Conservation (phyloP, 92 coral and sea anemone genomes). For the Bergia sp. region DNA sequence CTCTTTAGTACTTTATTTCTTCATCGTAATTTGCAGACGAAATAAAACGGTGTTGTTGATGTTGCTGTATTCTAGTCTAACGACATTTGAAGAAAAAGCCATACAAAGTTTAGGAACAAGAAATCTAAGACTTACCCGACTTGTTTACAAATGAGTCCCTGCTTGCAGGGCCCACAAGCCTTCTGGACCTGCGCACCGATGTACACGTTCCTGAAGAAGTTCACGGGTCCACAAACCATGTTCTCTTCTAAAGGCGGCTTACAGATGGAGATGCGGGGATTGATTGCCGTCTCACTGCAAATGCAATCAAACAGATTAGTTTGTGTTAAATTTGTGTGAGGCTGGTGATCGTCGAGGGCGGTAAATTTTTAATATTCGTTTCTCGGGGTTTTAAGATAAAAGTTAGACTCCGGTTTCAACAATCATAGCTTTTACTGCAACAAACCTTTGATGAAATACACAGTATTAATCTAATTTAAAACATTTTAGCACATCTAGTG, state of each 20-base stretch:
- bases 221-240: slow-evolving; percentile 98
- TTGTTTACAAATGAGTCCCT: slow-evolving; percentile 95
- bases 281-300: slow-evolving; percentile 92
- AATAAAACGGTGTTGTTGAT: too few relatives aligned
- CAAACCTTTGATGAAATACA: not conserved
- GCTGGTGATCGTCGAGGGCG: not conserved
- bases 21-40: too few relatives aligned
- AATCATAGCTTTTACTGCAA: not conserved
- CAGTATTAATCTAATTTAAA: not conserved
- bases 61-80: too few relatives aligned
- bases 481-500: too few relatives aligned
- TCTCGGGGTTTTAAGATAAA: too few relatives aligned
- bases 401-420: not conserved
- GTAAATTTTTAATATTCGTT: too few relatives aligned
- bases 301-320: not conserved
- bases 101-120: not conserved
- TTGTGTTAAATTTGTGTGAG: not conserved
- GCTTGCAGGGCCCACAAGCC: slow-evolving; percentile 99
- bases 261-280: slow-evolving; percentile 96
- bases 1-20: too few relatives aligned
- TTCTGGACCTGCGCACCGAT: slow-evolving; percentile 99
- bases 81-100: too few relatives aligned
- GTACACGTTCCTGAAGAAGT: slow-evolving; percentile 94
- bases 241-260: slow-evolving; percentile 96
- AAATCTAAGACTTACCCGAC: slow-evolving; percentile 81